phyloP scores from a whole-genome alignment of 2,113 vertebrate species.

The Calyptomena viridis region DNA sequence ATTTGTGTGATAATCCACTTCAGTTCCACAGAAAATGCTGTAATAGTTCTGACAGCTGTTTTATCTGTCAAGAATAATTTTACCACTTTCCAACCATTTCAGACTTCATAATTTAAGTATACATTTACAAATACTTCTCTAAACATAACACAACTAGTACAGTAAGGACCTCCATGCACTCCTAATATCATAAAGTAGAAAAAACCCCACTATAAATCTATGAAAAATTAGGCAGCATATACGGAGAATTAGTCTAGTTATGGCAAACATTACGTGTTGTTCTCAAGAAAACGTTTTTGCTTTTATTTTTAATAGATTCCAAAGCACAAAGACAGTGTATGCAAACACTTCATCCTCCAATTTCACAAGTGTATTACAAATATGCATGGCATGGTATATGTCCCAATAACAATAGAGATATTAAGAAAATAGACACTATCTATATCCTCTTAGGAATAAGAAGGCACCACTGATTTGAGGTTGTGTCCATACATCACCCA shows the following conservation, averaged over 20 bases:
- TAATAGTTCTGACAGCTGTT: background rate
- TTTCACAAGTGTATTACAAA: slow-evolving; percentile 67
- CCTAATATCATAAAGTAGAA: background rate
- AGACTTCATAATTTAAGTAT: slow-evolving; percentile 6
- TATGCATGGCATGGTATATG: slow-evolving; percentile 63
- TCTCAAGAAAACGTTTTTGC: background rate
- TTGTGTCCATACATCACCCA: slow-evolving; percentile 67
- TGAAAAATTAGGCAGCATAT: background rate
- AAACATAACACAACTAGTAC: background rate
- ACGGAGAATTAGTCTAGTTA: slow-evolving; percentile 7
- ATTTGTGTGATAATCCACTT: background rate
- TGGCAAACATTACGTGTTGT: background rate
- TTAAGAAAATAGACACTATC: slow-evolving; percentile 80
- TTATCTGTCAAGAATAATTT: background rate
- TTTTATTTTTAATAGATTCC: slow-evolving; percentile 17
- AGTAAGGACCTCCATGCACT: background rate
- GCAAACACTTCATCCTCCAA: slow-evolving; percentile 17
- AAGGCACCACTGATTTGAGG: slow-evolving; percentile 83
- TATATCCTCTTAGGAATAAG: slow-evolving; percentile 72
- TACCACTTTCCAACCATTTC: background rate
- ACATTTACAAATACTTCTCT: slow-evolving; percentile 10
- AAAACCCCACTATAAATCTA: background rate
- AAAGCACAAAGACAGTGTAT: slow-evolving; percentile 38
- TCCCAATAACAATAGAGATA: slow-evolving; percentile 61
- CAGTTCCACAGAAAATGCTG: background rate